A percentile compares a stretch with the other conserved stretches of the same genome.
phyloP scores from a whole-genome alignment of 2,113 vertebrate genomes.

The Indicator maculatus region DNA sequence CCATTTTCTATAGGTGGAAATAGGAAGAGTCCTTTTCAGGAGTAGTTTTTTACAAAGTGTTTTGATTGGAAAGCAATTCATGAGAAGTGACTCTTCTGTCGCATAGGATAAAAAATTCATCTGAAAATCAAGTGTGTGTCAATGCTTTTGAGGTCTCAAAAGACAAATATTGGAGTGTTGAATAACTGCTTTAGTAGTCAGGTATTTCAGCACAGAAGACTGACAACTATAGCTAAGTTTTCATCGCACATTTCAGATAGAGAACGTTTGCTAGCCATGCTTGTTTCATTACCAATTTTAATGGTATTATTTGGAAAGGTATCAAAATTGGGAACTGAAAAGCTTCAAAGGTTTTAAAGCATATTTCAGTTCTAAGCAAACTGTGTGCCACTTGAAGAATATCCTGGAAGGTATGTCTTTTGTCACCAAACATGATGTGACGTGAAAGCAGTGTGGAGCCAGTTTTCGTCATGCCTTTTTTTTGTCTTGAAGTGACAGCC shows the following conservation, averaged over 20 bases:
- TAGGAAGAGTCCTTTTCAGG: background rate
- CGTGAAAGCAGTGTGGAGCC: background rate
- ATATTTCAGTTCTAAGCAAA: background rate
- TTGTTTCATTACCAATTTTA: background rate
- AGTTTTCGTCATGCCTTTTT: rapidly evolving
- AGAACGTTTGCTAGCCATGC: background rate
- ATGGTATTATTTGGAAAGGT: background rate
- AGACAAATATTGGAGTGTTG: background rate
- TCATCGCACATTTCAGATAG: background rate
- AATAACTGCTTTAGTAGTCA: background rate
- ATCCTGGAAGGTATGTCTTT: background rate
- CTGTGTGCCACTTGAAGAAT: background rate
- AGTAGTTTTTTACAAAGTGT: background rate
- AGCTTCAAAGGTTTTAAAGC: background rate
- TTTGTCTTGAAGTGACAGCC: background rate
- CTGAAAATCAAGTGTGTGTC: conserved; percentile 2
- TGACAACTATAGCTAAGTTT: background rate
- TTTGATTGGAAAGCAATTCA: background rate
- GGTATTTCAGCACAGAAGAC: background rate
- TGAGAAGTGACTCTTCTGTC: background rate
- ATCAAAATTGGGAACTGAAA: background rate
- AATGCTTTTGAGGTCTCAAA: conserved; percentile 23
- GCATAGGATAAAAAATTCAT: background rate
- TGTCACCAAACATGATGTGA: background rate
- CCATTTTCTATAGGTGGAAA: background rate